Evolutionary conservation across 2,113 vertebrate genomes (phyloP).

Genomic region (Callithrix jacchus): DNA sequence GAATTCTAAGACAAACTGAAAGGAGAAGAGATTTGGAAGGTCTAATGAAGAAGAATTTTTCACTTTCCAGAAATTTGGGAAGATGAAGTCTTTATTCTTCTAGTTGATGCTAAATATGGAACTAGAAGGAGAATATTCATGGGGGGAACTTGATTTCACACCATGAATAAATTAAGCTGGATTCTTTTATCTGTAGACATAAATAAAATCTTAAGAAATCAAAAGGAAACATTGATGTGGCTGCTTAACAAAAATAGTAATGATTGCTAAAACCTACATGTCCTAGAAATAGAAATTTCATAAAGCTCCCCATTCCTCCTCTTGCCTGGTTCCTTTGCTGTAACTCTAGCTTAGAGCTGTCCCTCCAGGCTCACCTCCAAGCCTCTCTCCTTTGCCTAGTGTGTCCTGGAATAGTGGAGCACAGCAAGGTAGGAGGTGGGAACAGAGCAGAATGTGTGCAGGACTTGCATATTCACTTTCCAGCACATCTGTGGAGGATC

Average conservation of each 20-base stretch:
- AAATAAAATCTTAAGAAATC: background rate
- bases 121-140: background rate
- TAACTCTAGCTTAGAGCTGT: background rate
- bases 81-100: background rate
- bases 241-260: background rate
- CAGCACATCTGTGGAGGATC: background rate
- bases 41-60: background rate
- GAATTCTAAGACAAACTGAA: background rate
- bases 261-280: background rate
- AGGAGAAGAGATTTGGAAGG: background rate
- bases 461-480: background rate
- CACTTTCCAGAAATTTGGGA: background rate
- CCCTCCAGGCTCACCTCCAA: background rate
- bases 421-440: background rate
- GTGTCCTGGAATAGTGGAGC: background rate
- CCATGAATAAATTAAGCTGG: background rate
- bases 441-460: background rate
- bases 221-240: background rate
- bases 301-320: background rate
- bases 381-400: background rate
- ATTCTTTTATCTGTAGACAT: background rate
- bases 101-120: background rate
- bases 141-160: background rate
- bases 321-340: background rate
- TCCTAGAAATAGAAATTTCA: background rate